A percentile compares a stretch with the other conserved stretches of the same genome.
phyloP scores from a whole-genome alignment of 2,797 vertebrate genomes.

The Labroides dimidiatus region DNA sequence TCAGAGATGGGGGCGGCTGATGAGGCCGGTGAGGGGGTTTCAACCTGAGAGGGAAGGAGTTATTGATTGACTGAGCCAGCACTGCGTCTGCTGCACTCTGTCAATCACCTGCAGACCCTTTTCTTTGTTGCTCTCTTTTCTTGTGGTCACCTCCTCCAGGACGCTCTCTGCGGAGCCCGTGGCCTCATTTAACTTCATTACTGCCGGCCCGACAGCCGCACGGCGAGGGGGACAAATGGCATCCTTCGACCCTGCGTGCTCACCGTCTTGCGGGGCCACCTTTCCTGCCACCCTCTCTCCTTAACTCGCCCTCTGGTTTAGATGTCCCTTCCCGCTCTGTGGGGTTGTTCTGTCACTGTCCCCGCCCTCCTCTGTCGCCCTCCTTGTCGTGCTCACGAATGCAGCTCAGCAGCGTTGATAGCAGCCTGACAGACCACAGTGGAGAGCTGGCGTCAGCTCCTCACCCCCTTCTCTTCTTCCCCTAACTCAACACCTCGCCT shows the following conservation, averaged over 20 bases:
- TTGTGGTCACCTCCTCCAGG: slow-evolving; percentile 45
- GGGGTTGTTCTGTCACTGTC: too few species aligned
- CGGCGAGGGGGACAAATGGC: slow-evolving; percentile 62
- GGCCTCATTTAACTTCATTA: slow-evolving; percentile 87
- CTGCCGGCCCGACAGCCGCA: slow-evolving; percentile 74
- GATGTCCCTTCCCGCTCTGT: slow-evolving; percentile 4
- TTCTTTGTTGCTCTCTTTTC: slow-evolving; percentile 53
- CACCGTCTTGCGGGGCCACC: slow-evolving; percentile 64
- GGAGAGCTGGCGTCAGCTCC: slow-evolving; percentile 66
- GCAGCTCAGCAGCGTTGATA: slow-evolving; percentile 78
- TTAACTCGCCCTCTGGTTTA: not conserved
- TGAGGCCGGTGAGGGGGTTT: slow-evolving; percentile 48
- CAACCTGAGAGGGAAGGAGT: slow-evolving; percentile 53
- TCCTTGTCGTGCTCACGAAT: slow-evolving; percentile 52
- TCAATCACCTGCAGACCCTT: slow-evolving; percentile 71
- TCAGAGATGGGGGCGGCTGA: slow-evolving; percentile 64
- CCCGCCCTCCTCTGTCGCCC: slow-evolving; percentile 9
- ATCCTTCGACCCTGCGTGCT: slow-evolving; percentile 62
- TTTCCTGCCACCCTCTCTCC: slow-evolving; percentile 60
- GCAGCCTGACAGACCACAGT: slow-evolving; percentile 78
- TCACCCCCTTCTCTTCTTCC: slow-evolving; percentile 32
- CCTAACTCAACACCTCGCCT: slow-evolving; percentile 51
- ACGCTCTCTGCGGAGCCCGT: slow-evolving; percentile 43
- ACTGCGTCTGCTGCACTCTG: slow-evolving; percentile 65
- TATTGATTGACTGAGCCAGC: slow-evolving; percentile 82